phyloP scores from a whole-genome alignment of 2,113 vertebrate species.

The Podiceps cristatus region DNA sequence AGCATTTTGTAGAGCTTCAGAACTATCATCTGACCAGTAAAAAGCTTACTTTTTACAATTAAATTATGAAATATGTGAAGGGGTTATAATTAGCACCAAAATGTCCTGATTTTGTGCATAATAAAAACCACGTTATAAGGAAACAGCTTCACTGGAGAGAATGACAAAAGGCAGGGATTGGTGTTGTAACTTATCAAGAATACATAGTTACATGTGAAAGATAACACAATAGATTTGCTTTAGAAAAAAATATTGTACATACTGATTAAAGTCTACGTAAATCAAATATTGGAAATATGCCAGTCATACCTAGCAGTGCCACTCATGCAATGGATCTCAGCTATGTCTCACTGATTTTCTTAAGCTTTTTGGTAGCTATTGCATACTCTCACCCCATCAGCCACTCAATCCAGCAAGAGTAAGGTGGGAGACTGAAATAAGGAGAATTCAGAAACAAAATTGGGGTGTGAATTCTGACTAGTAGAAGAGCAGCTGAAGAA shows the following conservation, averaged over 20 bases:
- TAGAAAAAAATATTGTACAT: constrained; percentile 8
- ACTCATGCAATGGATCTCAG: not conserved
- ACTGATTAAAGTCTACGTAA: not conserved
- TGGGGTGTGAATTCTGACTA: not conserved
- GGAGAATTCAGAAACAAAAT: constrained; percentile 1
- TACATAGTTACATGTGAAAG: not conserved
- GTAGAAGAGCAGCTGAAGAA: not conserved
- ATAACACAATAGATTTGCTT: constrained; percentile 10
- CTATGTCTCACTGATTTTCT: not conserved
- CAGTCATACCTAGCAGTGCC: not conserved
- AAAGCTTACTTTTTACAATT: not conserved
- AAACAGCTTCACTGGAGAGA: not conserved
- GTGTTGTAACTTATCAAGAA: not conserved
- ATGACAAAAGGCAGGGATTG: not conserved
- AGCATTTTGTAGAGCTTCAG: not conserved
- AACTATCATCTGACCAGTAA: not conserved
- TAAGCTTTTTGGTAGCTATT: not conserved
- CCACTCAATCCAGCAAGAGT: not conserved
- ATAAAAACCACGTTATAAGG: not conserved
- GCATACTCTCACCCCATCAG: not conserved
- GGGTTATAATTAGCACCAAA: not conserved
- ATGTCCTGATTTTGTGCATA: not conserved
- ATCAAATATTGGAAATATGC: constrained; percentile 40
- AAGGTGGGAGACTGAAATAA: not conserved
- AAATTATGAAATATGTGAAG: not conserved